Conservation (phyloP, 2,797 vertebrate genomes). For the Chlorospingus semifuscus region DNA sequence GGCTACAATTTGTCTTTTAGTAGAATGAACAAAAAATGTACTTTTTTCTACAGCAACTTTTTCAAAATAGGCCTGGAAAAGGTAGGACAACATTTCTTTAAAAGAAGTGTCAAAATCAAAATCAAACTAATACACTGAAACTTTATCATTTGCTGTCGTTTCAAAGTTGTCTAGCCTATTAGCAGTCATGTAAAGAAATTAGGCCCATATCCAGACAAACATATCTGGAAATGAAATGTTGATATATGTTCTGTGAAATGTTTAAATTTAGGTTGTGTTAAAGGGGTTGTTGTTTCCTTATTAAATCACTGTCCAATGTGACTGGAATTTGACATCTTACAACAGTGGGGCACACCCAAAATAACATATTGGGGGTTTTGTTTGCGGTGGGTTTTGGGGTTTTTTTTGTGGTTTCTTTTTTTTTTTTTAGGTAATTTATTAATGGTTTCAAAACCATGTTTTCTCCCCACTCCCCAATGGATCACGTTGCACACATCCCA, state of each 20-base stretch:
- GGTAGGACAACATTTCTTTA: background rate
- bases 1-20: background rate
- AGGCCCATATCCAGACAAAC: background rate
- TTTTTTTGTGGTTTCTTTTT: fast-evolving
- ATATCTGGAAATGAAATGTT: background rate
- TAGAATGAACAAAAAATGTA: background rate
- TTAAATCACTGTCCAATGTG: background rate
- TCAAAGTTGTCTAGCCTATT: background rate
- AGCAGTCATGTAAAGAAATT: background rate
- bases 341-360: background rate
- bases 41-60: background rate
- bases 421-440: background rate
- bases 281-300: background rate
- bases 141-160: background rate
- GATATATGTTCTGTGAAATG: background rate
- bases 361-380: background rate
- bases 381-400: fast-evolving
- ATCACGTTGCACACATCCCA: background rate
- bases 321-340: background rate
- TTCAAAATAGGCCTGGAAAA: background rate
- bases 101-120: background rate
- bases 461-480: fast-evolving
- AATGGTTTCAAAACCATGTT: background rate
- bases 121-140: background rate
- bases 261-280: background rate